Evolutionary conservation across 2,888 invertebrate genomes (phyloP).

Genomic region (Andricus curvator): DNA sequence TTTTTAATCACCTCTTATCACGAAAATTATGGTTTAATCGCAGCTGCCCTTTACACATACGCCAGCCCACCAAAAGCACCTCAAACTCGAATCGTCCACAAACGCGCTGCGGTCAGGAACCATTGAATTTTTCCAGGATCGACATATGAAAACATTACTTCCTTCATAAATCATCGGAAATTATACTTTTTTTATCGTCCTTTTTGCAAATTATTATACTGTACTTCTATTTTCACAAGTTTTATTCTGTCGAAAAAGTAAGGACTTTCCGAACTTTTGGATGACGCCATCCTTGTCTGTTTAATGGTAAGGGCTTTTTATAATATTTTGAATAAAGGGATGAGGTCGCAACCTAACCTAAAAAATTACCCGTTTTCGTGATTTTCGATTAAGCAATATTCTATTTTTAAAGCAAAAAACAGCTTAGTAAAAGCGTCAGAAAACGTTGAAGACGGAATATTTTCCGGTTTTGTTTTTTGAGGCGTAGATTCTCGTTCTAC

Average conservation of each 20-base stretch:
- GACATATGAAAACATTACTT: neutral
- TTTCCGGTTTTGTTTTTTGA: neutral
- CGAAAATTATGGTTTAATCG: conserved; percentile 24
- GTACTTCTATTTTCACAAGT: neutral
- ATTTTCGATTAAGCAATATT: neutral
- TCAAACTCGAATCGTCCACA: conserved; percentile 11
- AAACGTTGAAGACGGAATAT: neutral
- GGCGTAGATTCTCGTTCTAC: neutral
- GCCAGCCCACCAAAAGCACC: conserved; percentile 20
- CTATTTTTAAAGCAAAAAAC: neutral
- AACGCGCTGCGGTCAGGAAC: neutral
- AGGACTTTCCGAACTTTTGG: neutral
- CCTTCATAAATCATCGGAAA: neutral
- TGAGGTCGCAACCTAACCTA: neutral
- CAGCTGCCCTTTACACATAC: conserved; percentile 27
- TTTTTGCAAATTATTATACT: neutral
- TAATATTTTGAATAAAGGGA: neutral
- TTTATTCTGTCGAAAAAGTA: neutral
- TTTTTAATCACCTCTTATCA: conserved; percentile 6
- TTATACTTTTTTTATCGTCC: neutral
- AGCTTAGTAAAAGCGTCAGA: neutral
- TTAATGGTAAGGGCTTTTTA: neutral
- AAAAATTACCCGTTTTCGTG: neutral
- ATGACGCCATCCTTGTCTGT: conserved; percentile 25
- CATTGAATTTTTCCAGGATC: neutral